A percentile compares a stretch with the other conserved stretches of the same genome.
Evolutionary conservation across 2,888 invertebrate species (phyloP).

Genomic region (Melieria crassipennis): DNA sequence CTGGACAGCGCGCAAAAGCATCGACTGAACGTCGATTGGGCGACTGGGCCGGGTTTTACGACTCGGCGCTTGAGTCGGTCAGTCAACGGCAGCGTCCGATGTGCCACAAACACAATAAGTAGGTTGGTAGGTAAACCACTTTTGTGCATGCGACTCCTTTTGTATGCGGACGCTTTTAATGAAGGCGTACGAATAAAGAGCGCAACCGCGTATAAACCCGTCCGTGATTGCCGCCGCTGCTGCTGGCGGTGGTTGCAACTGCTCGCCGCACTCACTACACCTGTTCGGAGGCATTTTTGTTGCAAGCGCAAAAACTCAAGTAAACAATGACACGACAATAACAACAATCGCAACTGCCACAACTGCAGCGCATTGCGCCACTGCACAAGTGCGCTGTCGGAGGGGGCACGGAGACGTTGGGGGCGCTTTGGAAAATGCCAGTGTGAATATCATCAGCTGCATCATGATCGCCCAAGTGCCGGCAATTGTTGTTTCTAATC

Average conservation of each 20-base stretch:
- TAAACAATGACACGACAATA: constrained; percentile 18
- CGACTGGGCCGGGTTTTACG: too few relatives aligned
- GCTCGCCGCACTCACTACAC: constrained; percentile 9
- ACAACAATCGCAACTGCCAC: constrained; percentile 8
- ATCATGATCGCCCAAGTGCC: background rate
- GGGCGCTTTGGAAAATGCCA: constrained; percentile 7
- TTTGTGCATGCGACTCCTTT: background rate
- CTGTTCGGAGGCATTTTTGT: background rate
- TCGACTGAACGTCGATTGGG: too few relatives aligned
- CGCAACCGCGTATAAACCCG: too few relatives aligned
- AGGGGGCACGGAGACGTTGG: background rate
- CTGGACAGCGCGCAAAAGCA: background rate
- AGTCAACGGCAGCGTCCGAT: background rate
- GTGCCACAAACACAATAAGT: constrained; percentile 35
- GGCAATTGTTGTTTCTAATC: constrained; percentile 10
- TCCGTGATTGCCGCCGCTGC: background rate
- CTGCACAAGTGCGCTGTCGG: background rate
- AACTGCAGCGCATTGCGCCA: background rate
- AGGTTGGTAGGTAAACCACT: constrained; percentile 51
- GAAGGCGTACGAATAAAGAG: too few relatives aligned
- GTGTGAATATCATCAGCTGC: constrained; percentile 17
- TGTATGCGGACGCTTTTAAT: background rate
- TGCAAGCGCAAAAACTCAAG: constrained; percentile 4
- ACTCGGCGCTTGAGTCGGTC: too few relatives aligned
- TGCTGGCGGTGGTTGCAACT: background rate